Percentiles rank a stretch among this genome's conserved stretches.
Evolutionary conservation across 2,888 invertebrate species (phyloP).

Genomic region (Agrochola lychnidis): DNA sequence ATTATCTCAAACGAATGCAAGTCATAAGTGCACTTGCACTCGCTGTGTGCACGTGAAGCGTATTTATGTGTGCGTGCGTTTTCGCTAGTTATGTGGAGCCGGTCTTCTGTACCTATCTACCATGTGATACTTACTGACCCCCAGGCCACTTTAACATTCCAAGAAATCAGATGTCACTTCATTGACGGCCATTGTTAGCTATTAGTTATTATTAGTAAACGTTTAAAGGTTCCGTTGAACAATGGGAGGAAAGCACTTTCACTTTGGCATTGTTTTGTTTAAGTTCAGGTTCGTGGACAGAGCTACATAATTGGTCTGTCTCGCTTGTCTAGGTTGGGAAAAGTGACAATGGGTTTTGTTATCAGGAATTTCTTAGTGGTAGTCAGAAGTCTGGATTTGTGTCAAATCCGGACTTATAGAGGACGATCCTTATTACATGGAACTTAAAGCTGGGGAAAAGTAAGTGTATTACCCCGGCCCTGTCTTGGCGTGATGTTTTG

Average conservation of each 20-base stretch:
- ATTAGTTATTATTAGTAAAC: constrained; percentile 16
- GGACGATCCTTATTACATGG: too few relatives aligned
- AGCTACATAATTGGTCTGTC: not conserved
- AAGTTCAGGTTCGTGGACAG: not conserved
- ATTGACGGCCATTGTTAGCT: constrained; percentile 20
- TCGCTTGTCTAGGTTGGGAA: not conserved
- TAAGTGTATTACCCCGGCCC: too few relatives aligned
- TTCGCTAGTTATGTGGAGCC: too few relatives aligned
- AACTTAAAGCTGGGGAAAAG: too few relatives aligned
- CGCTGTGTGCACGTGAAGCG: not conserved
- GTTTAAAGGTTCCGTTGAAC: constrained; percentile 30
- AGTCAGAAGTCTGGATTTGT: too few relatives aligned
- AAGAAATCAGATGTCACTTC: not conserved
- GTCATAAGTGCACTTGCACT: not conserved
- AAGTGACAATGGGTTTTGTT: not conserved
- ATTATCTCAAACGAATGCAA: not conserved
- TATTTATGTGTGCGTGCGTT: not conserved
- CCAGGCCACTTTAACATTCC: not conserved
- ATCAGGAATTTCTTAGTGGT: not conserved
- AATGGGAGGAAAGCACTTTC: constrained; percentile 32
- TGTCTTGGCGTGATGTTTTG: too few relatives aligned
- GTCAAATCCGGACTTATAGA: too few relatives aligned
- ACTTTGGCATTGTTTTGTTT: constrained; percentile 22
- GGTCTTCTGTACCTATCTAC: not conserved
- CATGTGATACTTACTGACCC: not conserved